Evolutionary conservation across 2,888 invertebrate species (phyloP), one percentile per base, ranked within the genome.

Genomic region (Melieria crassipennis): DNA sequence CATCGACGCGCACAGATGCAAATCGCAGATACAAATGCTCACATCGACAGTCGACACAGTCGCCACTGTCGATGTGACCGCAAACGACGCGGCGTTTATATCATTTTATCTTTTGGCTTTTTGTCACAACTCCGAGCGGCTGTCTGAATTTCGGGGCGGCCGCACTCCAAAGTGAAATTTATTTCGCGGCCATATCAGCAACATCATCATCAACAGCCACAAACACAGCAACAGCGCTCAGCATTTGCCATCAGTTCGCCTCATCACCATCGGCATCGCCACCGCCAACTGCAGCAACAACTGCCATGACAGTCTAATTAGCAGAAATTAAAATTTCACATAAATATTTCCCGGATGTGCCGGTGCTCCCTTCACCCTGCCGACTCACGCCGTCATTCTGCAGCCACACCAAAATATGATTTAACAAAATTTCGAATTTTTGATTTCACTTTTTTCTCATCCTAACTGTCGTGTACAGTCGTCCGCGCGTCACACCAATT

Each of bases 301-400:
- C 74, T 73, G 73, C 71, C 73, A 78, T 81, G 82, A 82, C 83
- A 83, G 80, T 78, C 84, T 82, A 83, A 83, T 83, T 83, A 83
- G 83, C 82, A 83, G 73, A 79, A 79, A 78, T 78, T 30, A 75
- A 75, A 78, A 76, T 74, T 76, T 72, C 78, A 71, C 74, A 80
- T 73, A 77, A 77, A 75, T 77, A 75, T 74, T 72, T 75, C 60
- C 75, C 77, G 78, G 76, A 77, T 78, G 76, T 76, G 55, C 55
- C n/a, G 46, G 45, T 10, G 9, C 30, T 13, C 47, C 30, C 30
- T 30, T 30, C 30, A 30, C 30, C 30, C 30, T 30, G 30, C 30
- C 30, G 30, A 30, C 30, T 30, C 3, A 30, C 30, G 30, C 30
- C 30, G 30, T 30, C 30, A 30, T 30, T 30, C 30, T 30, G 30